phyloP scores from a whole-genome alignment of 2,797 vertebrate genomes.

The Ispidina lecontei region DNA sequence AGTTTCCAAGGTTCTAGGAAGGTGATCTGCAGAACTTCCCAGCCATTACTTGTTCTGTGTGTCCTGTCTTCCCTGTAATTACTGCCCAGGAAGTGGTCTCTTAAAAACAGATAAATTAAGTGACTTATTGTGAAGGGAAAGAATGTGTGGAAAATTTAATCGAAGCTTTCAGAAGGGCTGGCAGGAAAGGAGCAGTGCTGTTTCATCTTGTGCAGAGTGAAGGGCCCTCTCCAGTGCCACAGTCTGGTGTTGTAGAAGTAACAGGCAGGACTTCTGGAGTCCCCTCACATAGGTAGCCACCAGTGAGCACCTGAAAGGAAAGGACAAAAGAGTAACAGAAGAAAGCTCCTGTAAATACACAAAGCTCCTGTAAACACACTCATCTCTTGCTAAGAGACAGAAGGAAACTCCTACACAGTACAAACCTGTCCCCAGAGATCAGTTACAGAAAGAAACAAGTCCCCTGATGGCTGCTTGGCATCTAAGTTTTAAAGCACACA shows the following conservation, averaged over 20 bases:
- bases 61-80: neutral
- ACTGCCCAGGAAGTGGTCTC: neutral
- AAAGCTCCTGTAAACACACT: neutral
- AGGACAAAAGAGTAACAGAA: neutral
- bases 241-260: neutral
- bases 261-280: neutral
- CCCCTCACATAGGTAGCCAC: rapidly evolving
- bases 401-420: neutral
- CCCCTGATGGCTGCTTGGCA: neutral
- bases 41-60: neutral
- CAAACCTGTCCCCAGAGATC: neutral
- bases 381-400: rapidly evolving
- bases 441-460: neutral
- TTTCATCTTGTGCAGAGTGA: neutral
- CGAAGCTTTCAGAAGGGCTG: neutral
- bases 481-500: neutral
- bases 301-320: neutral
- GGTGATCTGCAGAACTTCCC: neutral
- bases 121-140: neutral
- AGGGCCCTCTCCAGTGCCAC: neutral
- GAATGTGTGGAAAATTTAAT: neutral
- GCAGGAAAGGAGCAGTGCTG: neutral
- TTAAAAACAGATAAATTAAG: neutral
- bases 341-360: neutral
- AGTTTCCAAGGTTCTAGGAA: neutral